These are phyloP conservation scores for Arvicanthis niloticus DNA, from an alignment of 2,113 vertebrate species.

Conservation along the genomic window DNA sequence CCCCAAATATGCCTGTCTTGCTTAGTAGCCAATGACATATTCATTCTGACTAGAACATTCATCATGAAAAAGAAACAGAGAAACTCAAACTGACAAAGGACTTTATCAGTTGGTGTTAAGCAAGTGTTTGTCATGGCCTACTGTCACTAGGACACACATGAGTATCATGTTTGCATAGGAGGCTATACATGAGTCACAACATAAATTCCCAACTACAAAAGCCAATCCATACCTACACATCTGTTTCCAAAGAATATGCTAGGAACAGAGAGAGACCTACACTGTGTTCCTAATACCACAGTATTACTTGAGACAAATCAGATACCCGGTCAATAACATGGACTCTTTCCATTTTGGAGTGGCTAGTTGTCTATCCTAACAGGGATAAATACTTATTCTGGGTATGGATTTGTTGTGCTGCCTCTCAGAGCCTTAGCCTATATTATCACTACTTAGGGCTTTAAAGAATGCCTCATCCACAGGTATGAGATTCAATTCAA, in stretches of 20 bases:
- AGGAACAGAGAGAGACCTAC: background rate
- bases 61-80: constrained; percentile 14
- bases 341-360: background rate
- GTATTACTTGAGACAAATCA: background rate
- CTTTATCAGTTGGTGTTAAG: background rate
- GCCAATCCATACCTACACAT: background rate
- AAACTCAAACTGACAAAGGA: background rate
- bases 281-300: background rate
- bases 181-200: background rate
- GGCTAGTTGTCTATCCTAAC: background rate
- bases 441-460: background rate
- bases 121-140: background rate
- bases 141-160: background rate
- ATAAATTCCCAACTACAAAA: background rate
- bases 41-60: background rate
- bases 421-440: background rate
- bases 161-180: background rate
- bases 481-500: background rate
- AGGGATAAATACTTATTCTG: background rate
- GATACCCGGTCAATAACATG: background rate
- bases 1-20: background rate
- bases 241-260: background rate
- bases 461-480: background rate
- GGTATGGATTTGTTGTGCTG: constrained; percentile 23
- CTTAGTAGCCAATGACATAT: background rate